These are phyloP conservation scores for Falco cherrug DNA, from an alignment of 2,797 vertebrate species.

Conservation along the genomic window DNA sequence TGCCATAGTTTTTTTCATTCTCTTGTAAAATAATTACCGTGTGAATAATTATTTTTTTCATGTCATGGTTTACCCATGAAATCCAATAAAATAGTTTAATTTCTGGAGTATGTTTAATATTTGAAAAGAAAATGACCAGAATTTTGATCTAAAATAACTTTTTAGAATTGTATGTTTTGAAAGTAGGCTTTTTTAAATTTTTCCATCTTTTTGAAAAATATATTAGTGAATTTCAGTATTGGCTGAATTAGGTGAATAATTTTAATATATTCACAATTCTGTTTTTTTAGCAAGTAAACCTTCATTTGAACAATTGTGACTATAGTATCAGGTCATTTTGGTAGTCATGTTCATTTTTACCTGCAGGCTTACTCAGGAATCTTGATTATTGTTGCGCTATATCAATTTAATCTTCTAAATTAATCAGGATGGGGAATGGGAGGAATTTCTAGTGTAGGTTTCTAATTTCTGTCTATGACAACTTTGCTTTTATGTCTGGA, in stretches of 20 bases:
- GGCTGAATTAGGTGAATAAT: neutral
- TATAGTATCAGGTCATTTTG: neutral
- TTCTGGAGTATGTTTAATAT: neutral
- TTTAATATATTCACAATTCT: neutral
- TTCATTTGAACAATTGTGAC: neutral
- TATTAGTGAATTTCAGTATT: neutral
- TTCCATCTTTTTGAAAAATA: neutral
- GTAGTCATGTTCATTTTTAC: neutral
- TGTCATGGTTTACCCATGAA: neutral
- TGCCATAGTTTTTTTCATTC: neutral
- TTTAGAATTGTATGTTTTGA: neutral
- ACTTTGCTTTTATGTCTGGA: neutral
- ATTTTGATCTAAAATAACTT: neutral
- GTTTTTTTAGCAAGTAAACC: neutral
- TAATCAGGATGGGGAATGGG: rapidly evolving
- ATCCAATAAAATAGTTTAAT: neutral
- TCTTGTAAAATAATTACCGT: neutral
- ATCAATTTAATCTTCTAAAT: neutral
- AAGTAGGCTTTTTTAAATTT: neutral
- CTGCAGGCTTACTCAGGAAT: neutral
- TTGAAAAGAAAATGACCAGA: neutral
- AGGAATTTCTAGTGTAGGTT: neutral
- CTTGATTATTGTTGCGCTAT: neutral
- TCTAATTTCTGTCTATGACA: neutral
- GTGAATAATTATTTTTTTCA: neutral